These are phyloP conservation scores for Mylabris phalerata DNA, from an alignment of 1,140 invertebrate genomes.

Conservation along the genomic window DNA sequence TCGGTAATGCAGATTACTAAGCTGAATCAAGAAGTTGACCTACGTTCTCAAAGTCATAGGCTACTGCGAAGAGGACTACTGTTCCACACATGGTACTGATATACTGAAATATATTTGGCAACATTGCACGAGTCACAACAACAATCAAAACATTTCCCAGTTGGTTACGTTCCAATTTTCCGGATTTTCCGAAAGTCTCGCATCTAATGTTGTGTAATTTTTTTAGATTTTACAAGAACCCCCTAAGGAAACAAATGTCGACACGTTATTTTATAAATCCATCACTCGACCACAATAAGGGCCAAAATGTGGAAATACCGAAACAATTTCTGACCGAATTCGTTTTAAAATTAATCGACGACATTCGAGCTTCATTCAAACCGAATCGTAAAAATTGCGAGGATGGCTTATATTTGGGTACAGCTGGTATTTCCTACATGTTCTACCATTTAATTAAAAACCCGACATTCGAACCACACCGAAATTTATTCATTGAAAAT, in stretches of 20 bases:
- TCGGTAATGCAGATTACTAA: no score
- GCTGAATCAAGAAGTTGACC: no score
- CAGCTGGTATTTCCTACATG: constrained; percentile 50
- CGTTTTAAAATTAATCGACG: constrained; percentile 9
- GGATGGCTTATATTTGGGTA: constrained; percentile 50
- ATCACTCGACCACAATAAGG: constrained; percentile 36
- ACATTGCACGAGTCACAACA: no score
- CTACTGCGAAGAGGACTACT: no score
- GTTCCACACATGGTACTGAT: no score
- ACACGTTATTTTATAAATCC: constrained; percentile 44
- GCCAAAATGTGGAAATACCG: constrained; percentile 22
- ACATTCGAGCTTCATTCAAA: constrained; percentile 22
- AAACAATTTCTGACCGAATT: constrained; percentile 23
- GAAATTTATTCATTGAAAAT: constrained; percentile 39
- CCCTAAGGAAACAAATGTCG: constrained; percentile 22
- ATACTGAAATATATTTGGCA: no score
- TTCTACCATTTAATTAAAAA: constrained; percentile 49
- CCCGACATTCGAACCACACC: constrained; percentile 40
- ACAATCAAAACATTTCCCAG: no score
- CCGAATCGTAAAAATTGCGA: constrained; percentile 40
- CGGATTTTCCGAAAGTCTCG: not conserved
- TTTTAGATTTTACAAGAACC: not conserved
- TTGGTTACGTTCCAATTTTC: no score
- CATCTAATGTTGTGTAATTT: constrained; percentile 6
- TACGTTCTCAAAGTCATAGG: no score